Evolutionary conservation across 2,113 vertebrate genomes (phyloP).

Genomic region (Cervus canadensis): DNA sequence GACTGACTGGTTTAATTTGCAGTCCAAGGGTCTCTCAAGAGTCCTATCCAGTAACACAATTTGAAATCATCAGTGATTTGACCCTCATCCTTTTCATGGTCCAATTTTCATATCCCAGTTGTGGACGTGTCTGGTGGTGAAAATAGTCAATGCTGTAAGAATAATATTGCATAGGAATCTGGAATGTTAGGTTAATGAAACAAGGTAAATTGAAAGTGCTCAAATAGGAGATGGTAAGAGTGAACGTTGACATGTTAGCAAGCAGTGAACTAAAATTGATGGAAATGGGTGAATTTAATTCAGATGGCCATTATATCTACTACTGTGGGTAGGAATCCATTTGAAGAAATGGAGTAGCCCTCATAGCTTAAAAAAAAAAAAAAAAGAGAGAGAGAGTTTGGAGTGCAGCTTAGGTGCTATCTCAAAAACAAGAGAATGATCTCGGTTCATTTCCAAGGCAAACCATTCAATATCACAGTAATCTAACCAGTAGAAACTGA

Average conservation of each 20-base stretch:
- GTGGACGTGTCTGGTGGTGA: background rate
- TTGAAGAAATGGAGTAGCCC: background rate
- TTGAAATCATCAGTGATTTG: background rate
- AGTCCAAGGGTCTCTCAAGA: background rate
- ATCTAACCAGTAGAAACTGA: background rate
- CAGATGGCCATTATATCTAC: background rate
- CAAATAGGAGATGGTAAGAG: background rate
- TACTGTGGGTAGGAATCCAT: background rate
- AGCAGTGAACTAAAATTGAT: background rate
- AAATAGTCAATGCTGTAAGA: background rate
- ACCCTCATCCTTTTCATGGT: background rate
- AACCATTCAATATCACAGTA: background rate
- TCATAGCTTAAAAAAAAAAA: background rate
- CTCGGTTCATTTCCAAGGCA: background rate
- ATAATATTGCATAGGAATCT: background rate
- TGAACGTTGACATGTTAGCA: background rate
- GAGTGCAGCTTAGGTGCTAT: background rate
- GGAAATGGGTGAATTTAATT: background rate
- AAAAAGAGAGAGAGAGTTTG: background rate
- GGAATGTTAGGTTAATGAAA: background rate
- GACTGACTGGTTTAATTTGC: background rate
- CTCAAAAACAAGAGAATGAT: background rate
- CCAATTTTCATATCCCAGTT: background rate
- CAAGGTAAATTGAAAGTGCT: background rate
- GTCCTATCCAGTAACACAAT: background rate